A percentile compares a stretch with the other conserved stretches of the same genome.
These are phyloP conservation scores for Petrolisthes manimaculis DNA, from an alignment of 2,888 invertebrate genomes.

Conservation along the genomic window DNA sequence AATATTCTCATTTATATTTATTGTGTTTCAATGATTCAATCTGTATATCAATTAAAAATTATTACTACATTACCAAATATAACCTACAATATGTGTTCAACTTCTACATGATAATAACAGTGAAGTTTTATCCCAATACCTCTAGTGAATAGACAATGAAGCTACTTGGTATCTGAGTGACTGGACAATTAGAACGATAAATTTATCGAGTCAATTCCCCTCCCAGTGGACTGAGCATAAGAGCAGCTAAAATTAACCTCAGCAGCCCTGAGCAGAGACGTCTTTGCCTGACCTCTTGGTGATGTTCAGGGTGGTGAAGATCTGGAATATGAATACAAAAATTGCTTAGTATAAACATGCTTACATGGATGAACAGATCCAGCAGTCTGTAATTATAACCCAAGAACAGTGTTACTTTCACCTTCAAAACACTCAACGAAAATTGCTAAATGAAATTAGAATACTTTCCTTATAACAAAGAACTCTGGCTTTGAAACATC, in stretches of 20 bases:
- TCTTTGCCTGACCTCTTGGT: conserved; percentile 92
- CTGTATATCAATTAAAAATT: no score
- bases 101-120: neutral
- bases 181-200: neutral
- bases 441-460: no score
- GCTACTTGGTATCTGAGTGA: neutral
- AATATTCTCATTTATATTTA: no score
- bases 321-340: conserved; percentile 68
- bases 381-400: no score
- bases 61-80: no score
- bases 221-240: neutral
- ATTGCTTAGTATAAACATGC: no score
- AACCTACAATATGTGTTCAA: neutral
- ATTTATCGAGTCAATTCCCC: neutral
- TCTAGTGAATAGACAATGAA: neutral
- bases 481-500: no score
- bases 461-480: no score
- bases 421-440: no score
- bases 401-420: no score
- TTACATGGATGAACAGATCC: no score
- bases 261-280: conserved; percentile 91
- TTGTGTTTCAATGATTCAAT: no score
- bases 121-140: neutral
- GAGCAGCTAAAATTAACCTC: conserved; percentile 79
- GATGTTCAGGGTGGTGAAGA: conserved; percentile 88